Evolutionary conservation across 2,113 vertebrate genomes (phyloP), one percentile per base, ranked within the genome.

Genomic region (Gasterosteus nipponicus): DNA sequence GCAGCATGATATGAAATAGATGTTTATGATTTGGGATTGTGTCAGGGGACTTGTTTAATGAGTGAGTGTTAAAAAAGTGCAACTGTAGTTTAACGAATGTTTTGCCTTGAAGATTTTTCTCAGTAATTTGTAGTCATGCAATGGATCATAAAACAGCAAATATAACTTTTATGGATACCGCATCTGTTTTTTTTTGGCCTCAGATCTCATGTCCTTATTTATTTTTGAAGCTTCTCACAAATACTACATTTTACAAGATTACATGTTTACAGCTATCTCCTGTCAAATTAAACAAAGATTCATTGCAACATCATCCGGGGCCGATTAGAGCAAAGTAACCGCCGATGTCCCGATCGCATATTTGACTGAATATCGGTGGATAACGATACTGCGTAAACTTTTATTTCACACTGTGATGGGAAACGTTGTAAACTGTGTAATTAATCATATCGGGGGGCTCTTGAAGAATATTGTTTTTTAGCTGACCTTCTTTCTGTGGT

Each of bases 31-130:
- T 41, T 10, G 11, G 1, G 10, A 26, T 7, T 26, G 3, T 51
- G 22, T 44, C 12, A 44, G 11, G 53, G 53, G 49, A 47, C 62
- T 39, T 10, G 61, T 53, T 67, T 16, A 69, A 18, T 51, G 22
- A 41, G 6, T 12, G 11, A 16, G 47, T 69, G 15, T 29, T 29
- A 12, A 19, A 69, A 26, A 62, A 57, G 39, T 57, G 15, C 15
- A 18, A 16, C 10, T 59, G 26, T 65, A 19, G 15, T 64, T 38
- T 26, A n/a, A 66, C 16, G 1, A n/a, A 66, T 51, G 31, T 35
- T 65, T 42, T 64, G 18, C 46, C 60, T 69, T 41, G 19, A 64
- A 53, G 35, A 9, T 49, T 49, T 59, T 26, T 26, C 35, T 59
- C 26, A 74, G 22, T 60, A 9, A 59, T 75, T 51, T 65, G 12